Evolutionary conservation across 1,140 invertebrate genomes (phyloP), one percentile per base, ranked within the genome.

Genomic region (Listronotus oregonensis): DNA sequence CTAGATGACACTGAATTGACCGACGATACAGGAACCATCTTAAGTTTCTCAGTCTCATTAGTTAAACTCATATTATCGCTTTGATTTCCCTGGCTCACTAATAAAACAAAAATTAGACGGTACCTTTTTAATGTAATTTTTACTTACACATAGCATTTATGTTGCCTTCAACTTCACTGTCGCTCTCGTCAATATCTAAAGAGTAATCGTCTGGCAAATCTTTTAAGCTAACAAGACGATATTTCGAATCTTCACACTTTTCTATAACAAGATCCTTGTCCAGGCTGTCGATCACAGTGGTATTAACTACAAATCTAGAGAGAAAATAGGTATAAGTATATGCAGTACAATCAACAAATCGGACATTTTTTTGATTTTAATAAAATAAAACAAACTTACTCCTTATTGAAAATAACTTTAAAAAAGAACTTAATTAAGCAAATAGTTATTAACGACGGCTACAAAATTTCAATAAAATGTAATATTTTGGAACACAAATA

Each of bases 301-400:
- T 49, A 18, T 72, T 14, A 37, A 49, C 56, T 10, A 51, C 27
- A 66, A 72, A 66, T 43, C 70, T 72, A 52, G 64, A 50, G 34
- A 44, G 6, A 3, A 44, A 54, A 54, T n/a, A n/a, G n/a, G 17
- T 43, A 43, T n/a, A 54, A 43, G n/a, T 27, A 21, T 7, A 40
- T 15, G 12, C 55, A 39, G 17, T 10, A 40, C 7, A 40, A 81
- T 47, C n/a, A 15, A 46, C 6, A 49, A 17, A 27, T 31, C 12
- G 37, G 17, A 27, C n/a, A n/a, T n/a, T n/a, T n/a, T n/a, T n/a
- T n/a, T n/a, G n/a, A n/a, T n/a, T n/a, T n/a, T n/a, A n/a, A n/a
- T n/a, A n/a, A n/a, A n/a, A n/a, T n/a, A n/a, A n/a, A n/a, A n/a
- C n/a, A n/a, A n/a, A n/a, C n/a, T n/a, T n/a, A n/a, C n/a, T n/a